These are phyloP conservation scores for Adelphocoris suturalis DNA, from an alignment of 2,888 invertebrate genomes.

Conservation along the genomic window DNA sequence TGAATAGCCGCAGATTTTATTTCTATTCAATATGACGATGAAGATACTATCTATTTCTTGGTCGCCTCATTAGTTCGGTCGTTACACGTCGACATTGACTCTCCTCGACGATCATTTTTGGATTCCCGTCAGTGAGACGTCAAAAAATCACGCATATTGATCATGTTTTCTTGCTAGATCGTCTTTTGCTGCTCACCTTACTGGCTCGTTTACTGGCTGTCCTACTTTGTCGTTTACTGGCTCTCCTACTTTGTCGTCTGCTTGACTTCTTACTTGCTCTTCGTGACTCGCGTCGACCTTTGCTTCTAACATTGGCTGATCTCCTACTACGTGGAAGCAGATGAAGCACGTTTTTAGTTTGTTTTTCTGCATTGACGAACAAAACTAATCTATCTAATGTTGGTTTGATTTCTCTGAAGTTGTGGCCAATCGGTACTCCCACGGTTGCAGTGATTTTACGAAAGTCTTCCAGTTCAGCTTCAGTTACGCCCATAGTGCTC, in stretches of 20 bases:
- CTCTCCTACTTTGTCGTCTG: not conserved
- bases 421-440: conserved; percentile 9
- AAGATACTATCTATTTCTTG: too few relatives aligned
- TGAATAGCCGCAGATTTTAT: too few relatives aligned
- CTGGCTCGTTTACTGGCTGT: not conserved
- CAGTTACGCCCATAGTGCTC: conserved; percentile 77
- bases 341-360: conserved; percentile 38
- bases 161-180: not conserved
- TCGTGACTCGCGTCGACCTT: not conserved
- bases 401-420: conserved; percentile 40
- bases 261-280: conserved; percentile 12
- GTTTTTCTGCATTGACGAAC: conserved; percentile 24
- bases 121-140: too few relatives aligned
- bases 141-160: too few relatives aligned
- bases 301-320: not conserved
- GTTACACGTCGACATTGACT: too few relatives aligned
- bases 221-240: not conserved
- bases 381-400: conserved; percentile 42
- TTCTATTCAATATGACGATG: too few relatives aligned
- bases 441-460: not conserved
- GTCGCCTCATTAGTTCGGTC: too few relatives aligned
- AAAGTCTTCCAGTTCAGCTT: conserved; percentile 47
- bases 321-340: not conserved
- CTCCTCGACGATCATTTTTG: too few relatives aligned
- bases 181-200: not conserved